Evolutionary conservation across 2,113 vertebrate species (phyloP).

Genomic region (Genyomyrus donnyi): DNA sequence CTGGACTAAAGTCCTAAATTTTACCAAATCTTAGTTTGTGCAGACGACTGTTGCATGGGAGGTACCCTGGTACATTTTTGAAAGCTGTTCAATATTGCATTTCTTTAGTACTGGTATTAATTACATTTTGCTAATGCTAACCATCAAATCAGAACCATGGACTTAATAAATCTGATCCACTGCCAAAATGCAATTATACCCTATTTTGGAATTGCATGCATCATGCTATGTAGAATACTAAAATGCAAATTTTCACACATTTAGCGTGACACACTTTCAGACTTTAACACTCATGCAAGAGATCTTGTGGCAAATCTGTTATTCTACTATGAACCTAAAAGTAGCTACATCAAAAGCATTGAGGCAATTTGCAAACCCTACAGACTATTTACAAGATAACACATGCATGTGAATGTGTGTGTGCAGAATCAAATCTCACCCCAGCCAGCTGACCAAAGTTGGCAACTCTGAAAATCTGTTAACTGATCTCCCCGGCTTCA

Average conservation of each 20-base stretch:
- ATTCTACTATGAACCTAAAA: too few species aligned
- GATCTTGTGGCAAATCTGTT: not conserved
- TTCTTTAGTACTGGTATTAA: not conserved
- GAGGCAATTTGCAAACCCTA: too few species aligned
- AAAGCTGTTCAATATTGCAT: not conserved
- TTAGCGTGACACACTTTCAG: not conserved
- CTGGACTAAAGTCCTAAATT: not conserved
- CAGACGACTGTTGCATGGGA: not conserved
- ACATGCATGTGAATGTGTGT: too few species aligned
- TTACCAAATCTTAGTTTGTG: not conserved
- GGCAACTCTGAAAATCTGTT: too few species aligned
- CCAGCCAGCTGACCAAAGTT: too few species aligned
- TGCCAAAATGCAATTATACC: too few species aligned
- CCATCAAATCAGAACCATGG: not conserved
- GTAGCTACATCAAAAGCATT: too few species aligned
- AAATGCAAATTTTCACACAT: not conserved
- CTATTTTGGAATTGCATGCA: not conserved
- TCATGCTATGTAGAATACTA: not conserved
- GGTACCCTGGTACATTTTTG: not conserved
- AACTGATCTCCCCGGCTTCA: too few species aligned
- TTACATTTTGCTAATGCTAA: not conserved
- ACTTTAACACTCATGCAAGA: not conserved
- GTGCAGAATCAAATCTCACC: too few species aligned
- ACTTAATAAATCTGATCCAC: not conserved
- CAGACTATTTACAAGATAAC: too few species aligned